Percentiles rank a stretch among this genome's conserved stretches.
phyloP scores from a whole-genome alignment of 2,113 vertebrate species.

The Melanerpes aurifrons region DNA sequence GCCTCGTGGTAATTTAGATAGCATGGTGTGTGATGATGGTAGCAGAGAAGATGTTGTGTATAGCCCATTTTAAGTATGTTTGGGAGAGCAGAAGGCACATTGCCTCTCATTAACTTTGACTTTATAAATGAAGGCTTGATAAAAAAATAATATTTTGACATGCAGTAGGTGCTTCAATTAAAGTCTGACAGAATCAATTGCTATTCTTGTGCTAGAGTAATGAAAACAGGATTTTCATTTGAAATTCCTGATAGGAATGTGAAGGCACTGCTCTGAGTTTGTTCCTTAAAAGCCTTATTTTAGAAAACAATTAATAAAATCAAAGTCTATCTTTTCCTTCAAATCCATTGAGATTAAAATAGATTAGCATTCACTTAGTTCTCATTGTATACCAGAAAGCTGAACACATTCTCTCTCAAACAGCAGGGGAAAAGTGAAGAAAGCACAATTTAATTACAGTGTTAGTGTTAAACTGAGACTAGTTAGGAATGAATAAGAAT shows the following conservation, averaged over 20 bases:
- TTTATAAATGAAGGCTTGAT: conserved; percentile 43
- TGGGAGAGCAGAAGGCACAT: background rate
- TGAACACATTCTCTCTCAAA: conserved; percentile 66
- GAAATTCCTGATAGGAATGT: conserved; percentile 40
- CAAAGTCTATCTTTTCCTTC: conserved; percentile 56
- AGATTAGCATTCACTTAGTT: conserved; percentile 56
- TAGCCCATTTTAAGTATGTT: background rate
- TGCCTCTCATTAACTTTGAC: conserved; percentile 16
- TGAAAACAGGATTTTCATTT: conserved; percentile 64
- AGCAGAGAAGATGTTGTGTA: background rate
- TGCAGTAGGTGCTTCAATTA: conserved; percentile 43
- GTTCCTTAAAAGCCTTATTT: conserved; percentile 32
- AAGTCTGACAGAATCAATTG: conserved; percentile 59
- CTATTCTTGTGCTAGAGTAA: conserved; percentile 41
- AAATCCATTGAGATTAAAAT: conserved; percentile 54
- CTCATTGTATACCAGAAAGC: conserved; percentile 57
- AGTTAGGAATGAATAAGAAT: conserved; percentile 41
- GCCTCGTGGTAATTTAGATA: background rate
- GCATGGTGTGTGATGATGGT: background rate
- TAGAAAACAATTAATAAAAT: conserved; percentile 68
- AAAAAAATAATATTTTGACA: conserved; percentile 53
- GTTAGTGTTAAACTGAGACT: conserved; percentile 41
- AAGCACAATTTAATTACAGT: conserved; percentile 65
- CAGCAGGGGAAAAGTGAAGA: conserved; percentile 65
- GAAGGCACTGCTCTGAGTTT: conserved; percentile 16